Base-by-base conservation (phyloP, 2,797 vertebrate genomes). In the Mastacembelus armatus region DNA sequence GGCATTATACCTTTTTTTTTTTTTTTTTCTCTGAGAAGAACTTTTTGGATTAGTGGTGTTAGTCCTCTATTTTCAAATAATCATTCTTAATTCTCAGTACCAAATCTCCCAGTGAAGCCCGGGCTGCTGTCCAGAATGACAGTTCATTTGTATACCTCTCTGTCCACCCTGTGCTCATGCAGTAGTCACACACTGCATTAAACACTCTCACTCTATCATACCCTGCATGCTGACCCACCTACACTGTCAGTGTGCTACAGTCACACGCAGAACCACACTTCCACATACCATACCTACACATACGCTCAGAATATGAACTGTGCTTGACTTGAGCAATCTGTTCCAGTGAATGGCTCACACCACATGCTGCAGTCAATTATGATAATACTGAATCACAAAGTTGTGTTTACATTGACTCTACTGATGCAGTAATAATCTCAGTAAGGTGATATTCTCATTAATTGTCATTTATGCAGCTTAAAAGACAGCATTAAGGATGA, bases 31-130 rank as follows among this genome's bases (percentile, higher is more conserved):
- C 14, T 43, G 4, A 48, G 19, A 84, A 45, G 24, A 89, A 86
- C 66, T 70, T 84, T 70, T 85, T 52, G 52, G 77, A 77, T 79
- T 66, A 68, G 51, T 19, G 39, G 47, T 63, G 44, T 66, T 56
- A 27, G 54, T 66, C 35, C 15, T 66, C 47, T 44, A 24, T 64
- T 78, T 82, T 74, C 42, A 47, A 63, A 39, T 33, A 62, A 66
- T 62, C n/a, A 68, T 36, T 76, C 38, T 66, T 74, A 69, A 76
- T 49, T 68, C 49, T 72, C 11, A 54, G 42, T n/a, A 74, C 22
- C 57, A 55, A 66, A 60, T 66, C 57, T 62, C 19, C 56, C 47
- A 36, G 58, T 33, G 56, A 68, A 51, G 40, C 42, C 47, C 0
- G 6, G 51, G 49, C 58, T 22, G 38, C 19, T 15, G 5, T 80